Percentiles rank a stretch among this genome's conserved stretches.
These are phyloP conservation scores for Noturus placidus DNA, from an alignment of 2,113 vertebrate genomes.

Conservation along the genomic window DNA sequence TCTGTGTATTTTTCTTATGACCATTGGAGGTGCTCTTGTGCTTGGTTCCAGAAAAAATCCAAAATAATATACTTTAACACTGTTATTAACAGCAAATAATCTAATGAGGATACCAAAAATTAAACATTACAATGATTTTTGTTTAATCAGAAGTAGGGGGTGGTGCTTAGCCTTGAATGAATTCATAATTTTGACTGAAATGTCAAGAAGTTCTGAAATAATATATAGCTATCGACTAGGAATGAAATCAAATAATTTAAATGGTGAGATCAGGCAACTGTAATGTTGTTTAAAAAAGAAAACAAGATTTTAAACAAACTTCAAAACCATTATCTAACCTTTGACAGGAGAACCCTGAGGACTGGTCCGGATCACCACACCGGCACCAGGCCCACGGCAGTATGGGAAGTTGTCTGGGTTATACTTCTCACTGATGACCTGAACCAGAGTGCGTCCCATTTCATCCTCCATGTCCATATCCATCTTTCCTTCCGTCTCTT, in stretches of 20 bases:
- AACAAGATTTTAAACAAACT: not conserved
- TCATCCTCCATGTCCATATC: constrained; percentile 71
- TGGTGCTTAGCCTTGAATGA: no score
- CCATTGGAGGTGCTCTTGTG: no score
- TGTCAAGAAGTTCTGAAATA: not conserved
- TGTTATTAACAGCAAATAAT: not conserved
- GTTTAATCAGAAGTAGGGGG: no score
- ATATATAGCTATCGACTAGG: not conserved
- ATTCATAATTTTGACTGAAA: not conserved
- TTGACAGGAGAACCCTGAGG: constrained; percentile 92
- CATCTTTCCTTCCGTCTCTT: constrained; percentile 70
- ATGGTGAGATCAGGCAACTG: not conserved
- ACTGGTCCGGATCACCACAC: constrained; percentile 84
- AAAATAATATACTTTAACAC: not conserved
- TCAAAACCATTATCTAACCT: constrained; percentile 75
- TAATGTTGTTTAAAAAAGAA: not conserved
- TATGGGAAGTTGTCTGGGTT: constrained; percentile 95
- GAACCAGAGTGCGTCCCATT: constrained; percentile 88
- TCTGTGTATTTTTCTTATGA: no score
- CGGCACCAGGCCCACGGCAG: constrained; percentile 86
- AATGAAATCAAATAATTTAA: not conserved
- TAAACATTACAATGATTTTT: no score
- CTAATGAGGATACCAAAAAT: no score
- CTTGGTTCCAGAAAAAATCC: no score
- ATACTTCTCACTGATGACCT: constrained; percentile 96